A percentile compares a stretch with the other conserved stretches of the same genome.
Conservation (phyloP, 92 coral and sea anemone genomes). For the Parazoanthus swiftii region DNA sequence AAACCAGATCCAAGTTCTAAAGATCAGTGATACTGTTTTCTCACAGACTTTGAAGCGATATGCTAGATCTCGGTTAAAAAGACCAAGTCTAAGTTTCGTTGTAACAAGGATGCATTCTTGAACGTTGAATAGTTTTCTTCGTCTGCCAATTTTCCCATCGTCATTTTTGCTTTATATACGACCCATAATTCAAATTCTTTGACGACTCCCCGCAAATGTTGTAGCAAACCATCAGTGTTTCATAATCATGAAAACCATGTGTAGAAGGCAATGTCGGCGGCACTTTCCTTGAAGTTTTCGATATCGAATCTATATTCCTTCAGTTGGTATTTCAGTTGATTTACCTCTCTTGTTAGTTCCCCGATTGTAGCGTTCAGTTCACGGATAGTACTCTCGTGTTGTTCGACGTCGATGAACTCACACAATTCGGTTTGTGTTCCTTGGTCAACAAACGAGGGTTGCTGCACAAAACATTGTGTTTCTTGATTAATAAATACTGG, state of each 20-base stretch:
- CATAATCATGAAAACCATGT: slow-evolving; percentile 64
- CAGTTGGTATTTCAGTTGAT: too few species aligned
- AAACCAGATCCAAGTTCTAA: slow-evolving; percentile 57
- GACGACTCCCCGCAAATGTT: slow-evolving; percentile 54
- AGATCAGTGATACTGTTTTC: slow-evolving; percentile 40
- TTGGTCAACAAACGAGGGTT: too few species aligned
- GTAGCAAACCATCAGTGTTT: slow-evolving; percentile 57
- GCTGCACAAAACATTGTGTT: too few species aligned
- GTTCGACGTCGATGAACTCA: too few species aligned
- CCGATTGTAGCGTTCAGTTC: background rate
- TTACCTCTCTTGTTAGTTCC: too few species aligned
- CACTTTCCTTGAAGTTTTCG: slow-evolving; percentile 50
- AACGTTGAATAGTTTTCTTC: slow-evolving; percentile 42
- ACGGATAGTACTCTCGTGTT: too few species aligned
- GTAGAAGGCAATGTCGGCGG: slow-evolving; percentile 54
- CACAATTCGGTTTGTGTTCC: too few species aligned
- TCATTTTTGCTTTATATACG: slow-evolving; percentile 28
- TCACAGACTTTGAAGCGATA: slow-evolving; percentile 51
- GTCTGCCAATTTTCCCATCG: slow-evolving; percentile 41
- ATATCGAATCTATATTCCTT: slow-evolving; percentile 49
- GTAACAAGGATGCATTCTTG: slow-evolving; percentile 59
- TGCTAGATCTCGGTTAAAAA: slow-evolving; percentile 58
- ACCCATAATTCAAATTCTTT: slow-evolving; percentile 48
- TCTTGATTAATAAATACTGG: too few species aligned
- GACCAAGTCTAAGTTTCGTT: slow-evolving; percentile 55